A percentile compares a stretch with the other conserved stretches of the same genome.
Conservation (phyloP, 2,888 invertebrate genomes). For the Meiosimyza platycephala region DNA sequence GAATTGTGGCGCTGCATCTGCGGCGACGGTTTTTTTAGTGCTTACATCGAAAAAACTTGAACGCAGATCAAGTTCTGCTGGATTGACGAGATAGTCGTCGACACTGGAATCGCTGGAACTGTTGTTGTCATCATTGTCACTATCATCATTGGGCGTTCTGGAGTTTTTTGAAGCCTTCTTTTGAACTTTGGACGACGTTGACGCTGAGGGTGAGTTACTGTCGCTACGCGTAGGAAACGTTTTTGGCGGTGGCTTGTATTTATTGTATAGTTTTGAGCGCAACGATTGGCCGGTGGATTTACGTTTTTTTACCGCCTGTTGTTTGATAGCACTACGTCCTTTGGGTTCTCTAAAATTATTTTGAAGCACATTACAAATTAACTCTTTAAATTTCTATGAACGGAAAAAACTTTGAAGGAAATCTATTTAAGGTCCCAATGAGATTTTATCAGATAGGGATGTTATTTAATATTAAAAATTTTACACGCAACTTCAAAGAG, state of each 20-base stretch:
- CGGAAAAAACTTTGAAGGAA: too few species aligned
- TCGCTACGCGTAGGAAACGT: slow-evolving; percentile 53
- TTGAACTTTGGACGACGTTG: slow-evolving; percentile 46
- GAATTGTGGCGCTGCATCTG: slow-evolving; percentile 54
- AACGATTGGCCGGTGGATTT: slow-evolving; percentile 56
- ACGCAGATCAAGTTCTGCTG: slow-evolving; percentile 70
- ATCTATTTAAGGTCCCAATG: too few species aligned
- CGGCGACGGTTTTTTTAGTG: slow-evolving; percentile 21
- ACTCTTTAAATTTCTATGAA: too few species aligned
- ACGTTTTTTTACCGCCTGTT: slow-evolving; percentile 56
- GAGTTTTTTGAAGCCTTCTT: slow-evolving; percentile 61
- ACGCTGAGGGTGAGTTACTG: slow-evolving; percentile 57
- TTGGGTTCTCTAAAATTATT: slow-evolving; percentile 40
- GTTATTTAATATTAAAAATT: too few species aligned
- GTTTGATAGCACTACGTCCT: slow-evolving; percentile 43
- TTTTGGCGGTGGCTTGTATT: slow-evolving; percentile 61
- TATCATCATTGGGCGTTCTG: slow-evolving; percentile 59
- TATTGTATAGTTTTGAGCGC: slow-evolving; percentile 61
- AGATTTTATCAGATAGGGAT: too few species aligned
- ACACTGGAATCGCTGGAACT: slow-evolving; percentile 66
- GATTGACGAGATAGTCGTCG: slow-evolving; percentile 70
- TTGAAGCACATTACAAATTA: background rate
- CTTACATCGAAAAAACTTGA: slow-evolving; percentile 69
- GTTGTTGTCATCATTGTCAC: slow-evolving; percentile 45
- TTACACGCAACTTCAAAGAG: too few species aligned